These are phyloP conservation scores for Pristiophorus japonicus DNA, from an alignment of 2,113 vertebrate species.

Conservation along the genomic window DNA sequence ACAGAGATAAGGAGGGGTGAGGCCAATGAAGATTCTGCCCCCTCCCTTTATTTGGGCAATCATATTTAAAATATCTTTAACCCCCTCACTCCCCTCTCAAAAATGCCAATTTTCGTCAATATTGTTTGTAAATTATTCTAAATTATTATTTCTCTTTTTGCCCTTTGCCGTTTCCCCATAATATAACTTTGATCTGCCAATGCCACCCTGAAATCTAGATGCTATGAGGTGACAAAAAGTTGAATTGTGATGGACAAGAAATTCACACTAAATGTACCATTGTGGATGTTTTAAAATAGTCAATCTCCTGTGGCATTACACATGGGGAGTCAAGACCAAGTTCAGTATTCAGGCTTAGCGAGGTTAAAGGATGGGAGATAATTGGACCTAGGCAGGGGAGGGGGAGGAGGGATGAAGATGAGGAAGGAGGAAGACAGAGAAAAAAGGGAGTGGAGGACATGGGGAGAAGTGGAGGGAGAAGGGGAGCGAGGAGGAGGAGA, in stretches of 20 bases:
- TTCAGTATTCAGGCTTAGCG: background rate
- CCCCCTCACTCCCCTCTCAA: background rate
- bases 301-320: background rate
- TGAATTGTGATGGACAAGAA: background rate
- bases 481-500: conserved; percentile 46
- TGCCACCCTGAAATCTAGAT: background rate
- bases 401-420: conserved; percentile 21
- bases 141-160: background rate
- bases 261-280: background rate
- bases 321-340: background rate
- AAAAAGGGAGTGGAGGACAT: conserved; percentile 45
- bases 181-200: background rate
- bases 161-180: background rate
- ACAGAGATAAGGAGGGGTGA: too few relatives aligned
- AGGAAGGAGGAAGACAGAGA: background rate
- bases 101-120: background rate
- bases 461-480: background rate
- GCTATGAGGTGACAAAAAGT: background rate
- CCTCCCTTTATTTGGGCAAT: background rate
- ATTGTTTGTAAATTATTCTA: background rate
- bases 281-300: background rate
- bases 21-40: too few relatives aligned
- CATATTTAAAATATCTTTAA: background rate
- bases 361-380: background rate
- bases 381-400: conserved; percentile 18